Conservation (phyloP, 1,140 invertebrate genomes). For the Cyclargus thomasi region DNA sequence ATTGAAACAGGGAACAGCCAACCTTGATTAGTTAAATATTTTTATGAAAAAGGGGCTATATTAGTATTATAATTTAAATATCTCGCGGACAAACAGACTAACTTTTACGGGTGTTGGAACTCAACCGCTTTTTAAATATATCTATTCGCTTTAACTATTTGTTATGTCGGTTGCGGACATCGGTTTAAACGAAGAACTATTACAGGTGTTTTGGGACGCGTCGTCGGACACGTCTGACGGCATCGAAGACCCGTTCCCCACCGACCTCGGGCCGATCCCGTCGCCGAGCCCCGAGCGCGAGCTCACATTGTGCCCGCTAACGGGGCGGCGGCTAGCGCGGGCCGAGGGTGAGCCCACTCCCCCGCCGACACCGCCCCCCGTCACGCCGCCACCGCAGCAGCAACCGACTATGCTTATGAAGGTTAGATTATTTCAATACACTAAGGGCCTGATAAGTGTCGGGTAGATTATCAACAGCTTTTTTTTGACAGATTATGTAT, state of each 20-base stretch:
- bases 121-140: too few species aligned
- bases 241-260: conserved; percentile 76
- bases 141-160: too few species aligned
- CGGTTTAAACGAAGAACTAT: background rate
- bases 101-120: too few species aligned
- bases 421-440: conserved; percentile 29
- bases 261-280: conserved; percentile 76
- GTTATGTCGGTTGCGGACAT: too few species aligned
- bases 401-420: conserved; percentile 59
- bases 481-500: too few species aligned
- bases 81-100: too few species aligned
- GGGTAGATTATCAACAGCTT: too few species aligned
- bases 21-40: too few species aligned
- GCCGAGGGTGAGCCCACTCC: conserved; percentile 80
- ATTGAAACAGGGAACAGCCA: too few species aligned
- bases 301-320: conserved; percentile 81
- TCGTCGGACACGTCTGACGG: conserved; percentile 77
- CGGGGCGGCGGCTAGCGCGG: conserved; percentile 80
- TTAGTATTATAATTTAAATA: too few species aligned
- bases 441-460: too few species aligned
- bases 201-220: conserved; percentile 41
- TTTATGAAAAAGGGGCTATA: too few species aligned
- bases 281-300: conserved; percentile 80
- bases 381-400: conserved; percentile 32
- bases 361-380: conserved; percentile 58